These are phyloP conservation scores for Coenonympha glycerion DNA, from an alignment of 2,888 invertebrate genomes.

Conservation along the genomic window DNA sequence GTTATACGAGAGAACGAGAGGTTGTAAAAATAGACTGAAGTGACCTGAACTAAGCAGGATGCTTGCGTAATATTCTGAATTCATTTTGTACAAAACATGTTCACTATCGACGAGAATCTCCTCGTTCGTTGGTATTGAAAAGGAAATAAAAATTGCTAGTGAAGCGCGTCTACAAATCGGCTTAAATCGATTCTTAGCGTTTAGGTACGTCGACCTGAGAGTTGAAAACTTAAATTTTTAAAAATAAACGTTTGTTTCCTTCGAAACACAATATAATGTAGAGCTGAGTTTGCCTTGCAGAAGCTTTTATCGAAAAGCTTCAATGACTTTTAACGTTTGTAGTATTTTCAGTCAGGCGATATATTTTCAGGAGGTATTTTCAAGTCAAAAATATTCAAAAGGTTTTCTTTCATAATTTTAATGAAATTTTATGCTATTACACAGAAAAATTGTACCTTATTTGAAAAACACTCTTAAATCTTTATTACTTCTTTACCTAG, in stretches of 20 bases:
- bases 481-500: too few relatives aligned
- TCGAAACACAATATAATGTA: not conserved
- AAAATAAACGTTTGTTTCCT: slow-evolving; percentile 3
- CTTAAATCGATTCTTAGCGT: slow-evolving; percentile 31
- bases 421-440: too few relatives aligned
- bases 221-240: slow-evolving; percentile 8
- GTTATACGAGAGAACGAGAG: too few relatives aligned
- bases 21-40: too few relatives aligned
- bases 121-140: slow-evolving; percentile 29
- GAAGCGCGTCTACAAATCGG: slow-evolving; percentile 37
- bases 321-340: not conserved
- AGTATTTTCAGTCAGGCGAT: not conserved
- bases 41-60: slow-evolving; percentile 10
- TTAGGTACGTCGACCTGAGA: slow-evolving; percentile 14
- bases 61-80: slow-evolving; percentile 14
- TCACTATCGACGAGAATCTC: slow-evolving; percentile 19
- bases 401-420: not conserved
- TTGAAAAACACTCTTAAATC: too few relatives aligned
- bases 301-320: not conserved
- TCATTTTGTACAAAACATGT: slow-evolving; percentile 22
- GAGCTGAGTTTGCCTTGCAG: not conserved
- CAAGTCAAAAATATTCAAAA: not conserved
- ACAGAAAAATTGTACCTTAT: too few relatives aligned
- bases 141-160: slow-evolving; percentile 38
- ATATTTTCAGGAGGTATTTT: not conserved